A percentile compares a stretch with the other conserved stretches of the same genome.
These are phyloP conservation scores for Pollachius pollachius DNA, from an alignment of 2,113 vertebrate species.

Conservation along the genomic window DNA sequence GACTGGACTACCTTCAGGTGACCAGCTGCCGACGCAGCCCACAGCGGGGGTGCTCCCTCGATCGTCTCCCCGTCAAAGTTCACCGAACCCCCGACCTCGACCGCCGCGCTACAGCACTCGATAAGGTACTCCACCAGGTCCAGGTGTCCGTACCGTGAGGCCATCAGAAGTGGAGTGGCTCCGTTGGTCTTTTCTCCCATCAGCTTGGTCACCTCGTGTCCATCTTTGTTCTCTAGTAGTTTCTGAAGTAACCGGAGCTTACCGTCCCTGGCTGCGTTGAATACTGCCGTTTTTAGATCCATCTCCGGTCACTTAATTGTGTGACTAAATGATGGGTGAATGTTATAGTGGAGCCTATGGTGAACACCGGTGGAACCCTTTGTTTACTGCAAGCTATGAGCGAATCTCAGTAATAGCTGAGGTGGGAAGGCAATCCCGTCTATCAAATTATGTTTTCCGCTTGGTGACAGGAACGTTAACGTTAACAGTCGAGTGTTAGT, in stretches of 20 bases:
- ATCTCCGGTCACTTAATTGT: slow-evolving; percentile 55
- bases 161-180: slow-evolving; percentile 94
- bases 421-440: background rate
- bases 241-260: slow-evolving; percentile 94
- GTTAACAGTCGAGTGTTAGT: background rate
- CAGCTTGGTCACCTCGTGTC: slow-evolving; percentile 84
- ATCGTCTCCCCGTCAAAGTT: slow-evolving; percentile 98
- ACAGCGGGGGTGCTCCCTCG: slow-evolving; percentile 92
- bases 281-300: slow-evolving; percentile 98
- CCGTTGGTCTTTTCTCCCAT: slow-evolving; percentile 95
- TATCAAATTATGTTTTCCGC: too few species aligned
- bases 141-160: slow-evolving; percentile 92
- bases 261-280: slow-evolving; percentile 96
- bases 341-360: background rate
- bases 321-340: background rate
- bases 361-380: slow-evolving; percentile 34
- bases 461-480: background rate
- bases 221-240: slow-evolving; percentile 90
- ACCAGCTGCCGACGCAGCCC: slow-evolving; percentile 94
- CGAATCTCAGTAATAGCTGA: too few species aligned
- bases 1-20: slow-evolving; percentile 96
- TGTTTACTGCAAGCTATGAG: slow-evolving; percentile 57
- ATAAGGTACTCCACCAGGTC: slow-evolving; percentile 95
- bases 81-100: slow-evolving; percentile 92
- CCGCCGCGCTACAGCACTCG: slow-evolving; percentile 89